Evolutionary conservation across 2,888 invertebrate genomes (phyloP).

Genomic region (Tetrapedia diversipes): DNA sequence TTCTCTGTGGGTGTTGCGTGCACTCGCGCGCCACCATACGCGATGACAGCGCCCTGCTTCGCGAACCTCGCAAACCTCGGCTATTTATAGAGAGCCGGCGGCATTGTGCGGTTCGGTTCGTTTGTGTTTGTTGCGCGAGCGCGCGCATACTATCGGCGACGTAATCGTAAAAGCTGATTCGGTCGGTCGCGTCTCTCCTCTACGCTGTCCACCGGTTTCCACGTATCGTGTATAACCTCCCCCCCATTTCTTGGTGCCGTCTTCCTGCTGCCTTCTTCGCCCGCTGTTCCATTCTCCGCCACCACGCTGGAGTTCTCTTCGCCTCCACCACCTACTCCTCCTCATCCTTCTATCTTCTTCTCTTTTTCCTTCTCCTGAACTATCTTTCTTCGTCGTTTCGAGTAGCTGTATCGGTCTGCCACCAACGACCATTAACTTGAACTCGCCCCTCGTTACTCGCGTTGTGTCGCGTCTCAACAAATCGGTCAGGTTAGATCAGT

Average conservation of each 20-base stretch:
- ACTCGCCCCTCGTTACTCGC: background rate
- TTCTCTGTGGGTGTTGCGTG: slow-evolving; percentile 28
- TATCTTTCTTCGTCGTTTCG: background rate
- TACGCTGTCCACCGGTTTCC: slow-evolving; percentile 3
- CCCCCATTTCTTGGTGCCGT: too few species aligned
- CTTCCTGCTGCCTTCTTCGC: slow-evolving; percentile 9
- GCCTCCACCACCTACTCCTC: background rate
- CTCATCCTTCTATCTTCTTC: too few species aligned
- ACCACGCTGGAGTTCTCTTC: background rate
- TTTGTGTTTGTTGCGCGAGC: slow-evolving; percentile 4
- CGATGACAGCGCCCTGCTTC: slow-evolving; percentile 45
- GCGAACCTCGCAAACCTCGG: slow-evolving; percentile 38
- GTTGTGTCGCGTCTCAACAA: too few species aligned
- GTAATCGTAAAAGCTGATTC: slow-evolving; percentile 32
- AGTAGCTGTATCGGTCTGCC: too few species aligned
- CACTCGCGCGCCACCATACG: background rate
- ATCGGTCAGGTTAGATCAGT: too few species aligned
- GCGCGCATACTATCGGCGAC: slow-evolving; percentile 20
- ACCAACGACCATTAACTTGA: background rate
- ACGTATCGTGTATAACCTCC: too few species aligned
- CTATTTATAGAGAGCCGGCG: slow-evolving; percentile 69
- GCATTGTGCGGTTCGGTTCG: slow-evolving; percentile 64
- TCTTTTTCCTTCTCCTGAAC: too few species aligned
- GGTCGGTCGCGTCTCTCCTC: background rate
- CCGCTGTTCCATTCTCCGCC: background rate